Evolutionary conservation across 2,113 vertebrate species (phyloP).

Genomic region (Pachyramphus minor): DNA sequence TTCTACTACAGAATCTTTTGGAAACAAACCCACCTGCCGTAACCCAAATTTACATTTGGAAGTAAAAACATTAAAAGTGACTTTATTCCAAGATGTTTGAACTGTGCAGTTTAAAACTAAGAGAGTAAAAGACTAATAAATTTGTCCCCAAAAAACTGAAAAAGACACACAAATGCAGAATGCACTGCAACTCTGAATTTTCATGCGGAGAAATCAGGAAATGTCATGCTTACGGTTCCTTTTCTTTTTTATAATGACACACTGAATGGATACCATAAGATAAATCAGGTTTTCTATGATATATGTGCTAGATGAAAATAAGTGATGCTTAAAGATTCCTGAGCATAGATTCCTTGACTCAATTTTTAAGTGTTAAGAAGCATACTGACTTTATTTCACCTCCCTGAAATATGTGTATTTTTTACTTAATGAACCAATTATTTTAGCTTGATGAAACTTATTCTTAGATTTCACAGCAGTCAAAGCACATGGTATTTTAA

Average conservation of each 20-base stretch:
- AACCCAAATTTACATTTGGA: background rate
- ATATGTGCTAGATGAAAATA: background rate
- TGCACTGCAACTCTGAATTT: background rate
- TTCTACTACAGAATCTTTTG: background rate
- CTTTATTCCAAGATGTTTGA: background rate
- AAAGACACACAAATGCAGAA: background rate
- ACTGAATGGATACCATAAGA: background rate
- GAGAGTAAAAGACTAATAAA: background rate
- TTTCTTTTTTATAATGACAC: background rate
- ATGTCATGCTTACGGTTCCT: background rate
- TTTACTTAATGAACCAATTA: background rate
- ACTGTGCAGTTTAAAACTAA: background rate
- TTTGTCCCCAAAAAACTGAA: background rate
- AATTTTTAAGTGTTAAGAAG: background rate
- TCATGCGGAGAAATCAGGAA: background rate
- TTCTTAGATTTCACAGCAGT: background rate
- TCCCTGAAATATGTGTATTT: background rate
- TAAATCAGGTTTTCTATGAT: background rate
- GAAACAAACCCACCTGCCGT: background rate
- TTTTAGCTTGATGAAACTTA: background rate
- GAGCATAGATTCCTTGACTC: background rate
- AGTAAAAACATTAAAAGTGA: background rate
- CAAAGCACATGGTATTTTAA: background rate
- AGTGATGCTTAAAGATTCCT: background rate
- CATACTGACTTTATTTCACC: background rate